Conservation (phyloP, 2,113 vertebrate genomes). For the Strigops habroptila region DNA sequence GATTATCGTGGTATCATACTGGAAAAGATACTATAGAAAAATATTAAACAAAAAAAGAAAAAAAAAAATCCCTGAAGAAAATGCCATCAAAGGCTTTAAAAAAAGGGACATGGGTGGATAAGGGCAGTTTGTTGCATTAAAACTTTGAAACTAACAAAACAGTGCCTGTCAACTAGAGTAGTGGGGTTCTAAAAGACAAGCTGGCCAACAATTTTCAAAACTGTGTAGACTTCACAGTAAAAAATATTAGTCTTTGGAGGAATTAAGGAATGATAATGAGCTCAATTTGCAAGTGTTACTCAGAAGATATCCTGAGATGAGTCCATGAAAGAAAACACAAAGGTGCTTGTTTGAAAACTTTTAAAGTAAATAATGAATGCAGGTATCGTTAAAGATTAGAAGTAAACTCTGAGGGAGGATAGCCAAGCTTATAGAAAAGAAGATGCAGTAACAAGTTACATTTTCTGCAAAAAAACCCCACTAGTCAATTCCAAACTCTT, state of each 20-base stretch:
- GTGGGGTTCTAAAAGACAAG: not conserved
- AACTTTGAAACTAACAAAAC: not conserved
- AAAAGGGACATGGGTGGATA: not conserved
- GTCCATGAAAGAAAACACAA: not conserved
- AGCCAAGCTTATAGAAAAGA: not conserved
- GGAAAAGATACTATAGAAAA: not conserved
- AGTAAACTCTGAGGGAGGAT: not conserved
- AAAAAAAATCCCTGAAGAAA: not conserved
- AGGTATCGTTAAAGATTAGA: not conserved
- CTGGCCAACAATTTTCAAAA: not conserved
- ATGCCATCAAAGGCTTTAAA: not conserved
- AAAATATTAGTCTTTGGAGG: not conserved
- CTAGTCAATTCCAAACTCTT: not conserved
- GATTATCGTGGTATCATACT: not conserved
- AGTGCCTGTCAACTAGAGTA: not conserved
- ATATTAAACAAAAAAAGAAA: not conserved
- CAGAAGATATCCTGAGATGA: not conserved
- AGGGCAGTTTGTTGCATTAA: not conserved
- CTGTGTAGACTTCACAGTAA: not conserved
- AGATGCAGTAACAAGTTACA: not conserved
- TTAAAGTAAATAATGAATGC: not conserved
- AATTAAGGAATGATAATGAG: not conserved
- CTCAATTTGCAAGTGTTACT: not conserved
- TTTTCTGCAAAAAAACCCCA: not conserved
- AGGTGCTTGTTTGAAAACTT: not conserved